Evolutionary conservation across 64 coral and sea anemone species (phyloP).

Genomic region (Stichodactyla mertensii): DNA sequence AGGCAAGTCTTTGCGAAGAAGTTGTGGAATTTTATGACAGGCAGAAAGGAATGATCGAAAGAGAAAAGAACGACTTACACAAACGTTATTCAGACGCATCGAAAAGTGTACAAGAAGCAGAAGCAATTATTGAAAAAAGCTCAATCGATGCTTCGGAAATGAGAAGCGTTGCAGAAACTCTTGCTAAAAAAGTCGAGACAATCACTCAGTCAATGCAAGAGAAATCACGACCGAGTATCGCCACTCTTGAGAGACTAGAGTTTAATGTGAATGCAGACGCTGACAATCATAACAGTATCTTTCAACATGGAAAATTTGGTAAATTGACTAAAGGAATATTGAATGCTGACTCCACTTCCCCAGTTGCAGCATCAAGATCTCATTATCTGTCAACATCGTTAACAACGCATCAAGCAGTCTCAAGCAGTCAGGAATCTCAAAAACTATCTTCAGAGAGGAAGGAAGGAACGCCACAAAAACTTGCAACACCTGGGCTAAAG

Average conservation of each 20-base stretch:
- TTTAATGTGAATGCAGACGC: conserved; percentile 41
- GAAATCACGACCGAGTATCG: conserved; percentile 1
- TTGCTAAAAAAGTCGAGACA: conserved; percentile 58
- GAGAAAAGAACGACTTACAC: conserved; percentile 44
- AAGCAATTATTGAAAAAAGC: conserved; percentile 44
- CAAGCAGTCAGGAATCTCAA: too few species aligned
- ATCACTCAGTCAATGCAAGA: conserved; percentile 48
- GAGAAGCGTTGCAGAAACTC: conserved; percentile 30
- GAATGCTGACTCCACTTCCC: too few species aligned
- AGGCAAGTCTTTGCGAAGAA: conserved; percentile 37
- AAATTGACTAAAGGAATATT: not conserved
- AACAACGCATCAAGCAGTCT: too few species aligned
- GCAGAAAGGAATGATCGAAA: conserved; percentile 44
- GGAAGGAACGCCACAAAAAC: not conserved
- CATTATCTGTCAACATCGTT: not conserved
- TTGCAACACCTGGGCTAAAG: too few species aligned
- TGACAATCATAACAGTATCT: not conserved
- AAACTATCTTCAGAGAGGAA: too few species aligned
- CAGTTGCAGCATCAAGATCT: too few species aligned
- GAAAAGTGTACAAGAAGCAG: conserved; percentile 50
- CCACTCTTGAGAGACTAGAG: conserved; percentile 48
- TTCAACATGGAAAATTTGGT: conserved; percentile 47
- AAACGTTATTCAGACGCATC: conserved; percentile 46
- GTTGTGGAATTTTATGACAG: conserved; percentile 60
- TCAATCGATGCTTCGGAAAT: not conserved